Base-by-base conservation (phyloP, 2,113 vertebrate genomes). In the Chloropsis hardwickii region DNA sequence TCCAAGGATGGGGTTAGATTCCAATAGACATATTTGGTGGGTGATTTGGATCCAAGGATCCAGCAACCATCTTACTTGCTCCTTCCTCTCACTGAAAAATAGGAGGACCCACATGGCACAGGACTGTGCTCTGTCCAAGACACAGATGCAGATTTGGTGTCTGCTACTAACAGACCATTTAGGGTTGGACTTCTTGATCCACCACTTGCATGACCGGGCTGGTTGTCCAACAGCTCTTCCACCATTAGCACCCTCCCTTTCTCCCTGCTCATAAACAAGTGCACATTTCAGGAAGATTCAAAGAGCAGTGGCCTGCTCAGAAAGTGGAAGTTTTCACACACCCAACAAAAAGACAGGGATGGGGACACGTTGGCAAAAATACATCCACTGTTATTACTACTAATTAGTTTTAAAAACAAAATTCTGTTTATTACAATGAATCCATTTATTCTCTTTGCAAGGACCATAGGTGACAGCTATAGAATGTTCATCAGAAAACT, bases 401-500 rank as follows among this genome's bases (percentile, higher is more conserved):
- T n/a, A 86, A 42, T 67, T 79, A 17, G 6, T 70, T 81, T 82
- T 50, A 50, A 79, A 88, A 95, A 39, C 23, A 25, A 4, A 4
- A 6, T 12, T 89, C 28, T 70, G 9, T 80, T 93, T n/a, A 44
- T 45, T 82, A 64, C 33, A 89, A 72, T 76, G 48, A 78, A 64
- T 88, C 24, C 0, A 12, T 50, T 85, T 89, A 84, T 95, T 10
- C 57, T 90, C 57, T 27, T 69, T 67, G 14, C 14, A 72, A 83
- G 14, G n/a, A 45, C 25, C 40, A 42, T 50, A 81, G 19, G 42
- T 83, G 78, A 20, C 28, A 96, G 27, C 74, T 92, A 37, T 56
- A 44, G 31, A 79, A 79, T 56, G 31, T 78, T 94, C 48, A 91
- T 94, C 53, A 86, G 42, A 86, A 94, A 94, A 86, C 42, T 87